Evolutionary conservation across 2,797 vertebrate genomes (phyloP).

Genomic region (Enteromius paludinosus): DNA sequence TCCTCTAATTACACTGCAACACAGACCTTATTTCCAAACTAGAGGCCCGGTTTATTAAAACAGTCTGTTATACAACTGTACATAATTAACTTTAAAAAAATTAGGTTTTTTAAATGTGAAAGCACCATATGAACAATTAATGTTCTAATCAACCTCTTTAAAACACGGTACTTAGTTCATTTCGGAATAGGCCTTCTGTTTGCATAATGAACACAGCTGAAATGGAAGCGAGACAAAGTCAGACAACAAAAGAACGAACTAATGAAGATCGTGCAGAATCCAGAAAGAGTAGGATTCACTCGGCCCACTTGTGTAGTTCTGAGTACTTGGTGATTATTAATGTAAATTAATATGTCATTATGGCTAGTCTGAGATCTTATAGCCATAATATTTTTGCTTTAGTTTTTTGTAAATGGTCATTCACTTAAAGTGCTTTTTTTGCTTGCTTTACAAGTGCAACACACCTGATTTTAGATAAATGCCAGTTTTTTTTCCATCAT

Average conservation of each 20-base stretch:
- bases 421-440: not conserved
- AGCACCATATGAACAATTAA: constrained; percentile 72
- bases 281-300: constrained; percentile 32
- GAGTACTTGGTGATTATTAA: constrained; percentile 21
- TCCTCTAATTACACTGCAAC: constrained; percentile 68
- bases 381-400: not conserved
- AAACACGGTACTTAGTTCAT: constrained; percentile 72
- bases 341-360: constrained; percentile 22
- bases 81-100: constrained; percentile 73
- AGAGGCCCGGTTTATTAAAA: constrained; percentile 69
- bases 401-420: not conserved
- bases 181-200: constrained; percentile 70
- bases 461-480: not conserved
- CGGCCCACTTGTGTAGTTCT: constrained; percentile 9
- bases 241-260: constrained; percentile 41
- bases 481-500: not conserved
- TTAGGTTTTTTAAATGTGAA: constrained; percentile 67
- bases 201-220: constrained; percentile 69
- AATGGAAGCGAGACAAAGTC: constrained; percentile 48
- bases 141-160: constrained; percentile 74
- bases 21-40: constrained; percentile 67
- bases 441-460: not conserved
- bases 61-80: constrained; percentile 67
- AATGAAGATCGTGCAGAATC: constrained; percentile 36
- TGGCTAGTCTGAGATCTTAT: constrained; percentile 28